Evolutionary conservation across 2,113 vertebrate genomes (phyloP), one percentile per base, ranked within the genome.

Genomic region (Oryzias melastigma): DNA sequence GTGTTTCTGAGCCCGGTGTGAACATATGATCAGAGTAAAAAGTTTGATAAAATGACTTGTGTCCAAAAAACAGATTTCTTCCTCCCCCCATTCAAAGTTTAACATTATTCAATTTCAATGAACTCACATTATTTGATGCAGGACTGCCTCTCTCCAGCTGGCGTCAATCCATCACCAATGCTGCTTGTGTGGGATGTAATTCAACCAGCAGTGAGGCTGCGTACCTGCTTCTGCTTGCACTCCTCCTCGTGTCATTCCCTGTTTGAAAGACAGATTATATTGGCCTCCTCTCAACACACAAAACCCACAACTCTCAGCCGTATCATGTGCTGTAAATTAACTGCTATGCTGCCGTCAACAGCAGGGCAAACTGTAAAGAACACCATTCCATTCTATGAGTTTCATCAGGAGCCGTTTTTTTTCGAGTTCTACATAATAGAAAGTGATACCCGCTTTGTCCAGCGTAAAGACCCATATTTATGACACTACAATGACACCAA

Each of bases 201-300:
- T 81, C 70, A 81, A 80, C 76, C 59, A 63, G 49, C 73, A 53
- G 75, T 73, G 67, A 75, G 64, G 66, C 77, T 53, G 76, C 74
- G 66, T 72, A 82, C 77, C 81, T 83, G 78, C 63, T 49, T 42
- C 41, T 57, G 62, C 66, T 73, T 60, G 62, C 62, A 53, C 60
- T 52, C 47, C 55, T 72, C 58, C 70, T 53, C 29, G 27, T 74
- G 87, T 87, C 86, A 83, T 56, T 76, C 65, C 69, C 82, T 65
- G 71, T 90, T 82, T 80, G 72, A 82, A 83, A 88, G 89, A 88
- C 84, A 65, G 88, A 90, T 87, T 89, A 78, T 88, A 85, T 85
- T 79, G 83, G 68, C 74, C 61, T 62, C 55, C 72, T 78, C 73
- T 78, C 72, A 78, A 73, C 68, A 68, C 70, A 65, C 62, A 79